phyloP scores from a whole-genome alignment of 2,113 vertebrate genomes.

The Psophia crepitans region DNA sequence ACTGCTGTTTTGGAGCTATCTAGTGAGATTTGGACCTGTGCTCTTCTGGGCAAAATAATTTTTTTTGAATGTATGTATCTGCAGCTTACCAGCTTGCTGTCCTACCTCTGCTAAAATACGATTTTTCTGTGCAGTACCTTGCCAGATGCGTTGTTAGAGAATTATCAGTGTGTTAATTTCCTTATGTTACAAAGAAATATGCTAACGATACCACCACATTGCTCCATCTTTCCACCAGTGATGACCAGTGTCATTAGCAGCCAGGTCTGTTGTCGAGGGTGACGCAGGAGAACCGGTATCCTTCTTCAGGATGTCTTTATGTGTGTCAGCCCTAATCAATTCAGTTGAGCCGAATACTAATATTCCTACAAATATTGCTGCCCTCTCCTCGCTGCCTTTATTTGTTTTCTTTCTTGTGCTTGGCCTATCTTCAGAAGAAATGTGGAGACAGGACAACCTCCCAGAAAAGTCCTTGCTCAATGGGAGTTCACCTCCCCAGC shows the following conservation, averaged over 20 bases:
- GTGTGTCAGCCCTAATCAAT: background rate
- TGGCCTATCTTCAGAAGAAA: background rate
- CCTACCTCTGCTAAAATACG: no score
- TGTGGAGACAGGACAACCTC: background rate
- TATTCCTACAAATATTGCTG: background rate
- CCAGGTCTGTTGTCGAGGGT: no score
- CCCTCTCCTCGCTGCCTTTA: background rate
- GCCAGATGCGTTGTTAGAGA: background rate
- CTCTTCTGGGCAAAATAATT: no score
- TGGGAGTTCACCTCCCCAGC: background rate
- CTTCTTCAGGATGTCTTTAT: no score
- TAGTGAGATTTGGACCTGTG: no score
- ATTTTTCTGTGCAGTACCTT: no score
- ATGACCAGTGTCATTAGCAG: background rate
- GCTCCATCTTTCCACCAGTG: fast-evolving
- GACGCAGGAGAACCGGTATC: background rate
- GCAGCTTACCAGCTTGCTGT: no score
- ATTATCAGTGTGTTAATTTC: background rate
- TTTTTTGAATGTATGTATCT: no score
- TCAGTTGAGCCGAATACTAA: background rate
- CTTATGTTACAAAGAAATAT: background rate
- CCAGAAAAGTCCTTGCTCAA: background rate
- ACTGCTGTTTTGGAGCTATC: no score
- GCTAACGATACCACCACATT: fast-evolving
- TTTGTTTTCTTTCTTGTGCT: background rate